Base-by-base conservation (phyloP, 2,113 vertebrate species). In the Hypocryptadius cinnamomeus region DNA sequence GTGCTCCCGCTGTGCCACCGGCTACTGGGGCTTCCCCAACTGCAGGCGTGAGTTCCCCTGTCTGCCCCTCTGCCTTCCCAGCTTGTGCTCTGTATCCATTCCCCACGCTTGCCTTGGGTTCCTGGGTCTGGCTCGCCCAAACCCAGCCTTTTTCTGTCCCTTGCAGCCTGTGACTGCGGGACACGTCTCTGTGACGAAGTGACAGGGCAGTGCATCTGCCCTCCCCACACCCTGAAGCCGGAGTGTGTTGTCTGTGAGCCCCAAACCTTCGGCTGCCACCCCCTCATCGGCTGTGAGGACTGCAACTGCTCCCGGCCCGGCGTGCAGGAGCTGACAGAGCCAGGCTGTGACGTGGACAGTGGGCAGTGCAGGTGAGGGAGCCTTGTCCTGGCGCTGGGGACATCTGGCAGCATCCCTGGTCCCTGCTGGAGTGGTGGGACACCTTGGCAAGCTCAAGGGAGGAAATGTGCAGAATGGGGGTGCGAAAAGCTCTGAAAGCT, bases 1-100 rank as follows among this genome's bases (percentile, higher is more conserved):
- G 97, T 99, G 99, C 85, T 99, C 99, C 73, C 98, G 98, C 96
- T 99, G 99, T 3, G 98, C 98, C 94, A 99, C 98, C 0, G 99
- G 99, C 57, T 98, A 98, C 98, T 99, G 99, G 98, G 99, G 99
- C 33, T 99, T 99, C 95, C 99, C 99, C 91, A 98, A 89, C 96
- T 99, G 99, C 95, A 98, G 98, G 74, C 98, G 99, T 99, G 97
- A 99, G 99, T 98, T 25, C 45, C 30, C 39, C 31, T 0, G 0
- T 13, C 39, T 57, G 33, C 74, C 0, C 0, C 45, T 15, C 39
- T 13, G n/a, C 57, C 31, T 50, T 19, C 48, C 61, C 50, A 16
- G 28, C 5, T 0, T 15, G 8, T 8, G 13, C 70, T 54, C 78
- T 56, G 16, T 6, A 0, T 30, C 47, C 30, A 0, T 35, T 47